Conservation (phyloP, 2,797 vertebrate genomes). For the Fringilla coelebs region DNA sequence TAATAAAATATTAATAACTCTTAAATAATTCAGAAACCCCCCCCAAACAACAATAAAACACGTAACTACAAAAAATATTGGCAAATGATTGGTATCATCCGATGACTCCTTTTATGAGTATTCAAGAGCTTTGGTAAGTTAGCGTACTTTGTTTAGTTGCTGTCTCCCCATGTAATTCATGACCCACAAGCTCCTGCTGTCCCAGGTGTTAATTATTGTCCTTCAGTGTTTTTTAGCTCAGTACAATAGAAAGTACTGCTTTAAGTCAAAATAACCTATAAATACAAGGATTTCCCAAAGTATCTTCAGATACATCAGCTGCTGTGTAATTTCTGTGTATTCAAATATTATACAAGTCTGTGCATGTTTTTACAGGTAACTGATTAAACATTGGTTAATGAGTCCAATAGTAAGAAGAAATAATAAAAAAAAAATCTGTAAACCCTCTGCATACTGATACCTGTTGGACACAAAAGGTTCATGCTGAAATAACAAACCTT, state of each 20-base stretch:
- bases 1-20: conserved; percentile 1
- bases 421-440: not conserved
- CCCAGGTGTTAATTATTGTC: not conserved
- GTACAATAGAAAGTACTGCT: not conserved
- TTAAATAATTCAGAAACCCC: not conserved
- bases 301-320: not conserved
- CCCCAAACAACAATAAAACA: not conserved
- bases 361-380: not conserved
- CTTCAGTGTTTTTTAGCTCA: not conserved
- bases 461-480: not conserved
- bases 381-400: not conserved
- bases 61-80: not conserved
- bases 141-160: not conserved
- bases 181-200: not conserved
- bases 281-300: not conserved
- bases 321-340: not conserved
- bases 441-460: not conserved
- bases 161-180: not conserved
- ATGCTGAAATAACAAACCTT: not conserved
- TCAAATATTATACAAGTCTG: not conserved
- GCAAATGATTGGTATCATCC: not conserved
- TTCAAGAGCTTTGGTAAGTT: not conserved
- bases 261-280: not conserved
- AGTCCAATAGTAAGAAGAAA: not conserved
- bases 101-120: not conserved